Evolutionary conservation across 2,797 vertebrate genomes (phyloP).

Genomic region (Hemitrygon akajei): DNA sequence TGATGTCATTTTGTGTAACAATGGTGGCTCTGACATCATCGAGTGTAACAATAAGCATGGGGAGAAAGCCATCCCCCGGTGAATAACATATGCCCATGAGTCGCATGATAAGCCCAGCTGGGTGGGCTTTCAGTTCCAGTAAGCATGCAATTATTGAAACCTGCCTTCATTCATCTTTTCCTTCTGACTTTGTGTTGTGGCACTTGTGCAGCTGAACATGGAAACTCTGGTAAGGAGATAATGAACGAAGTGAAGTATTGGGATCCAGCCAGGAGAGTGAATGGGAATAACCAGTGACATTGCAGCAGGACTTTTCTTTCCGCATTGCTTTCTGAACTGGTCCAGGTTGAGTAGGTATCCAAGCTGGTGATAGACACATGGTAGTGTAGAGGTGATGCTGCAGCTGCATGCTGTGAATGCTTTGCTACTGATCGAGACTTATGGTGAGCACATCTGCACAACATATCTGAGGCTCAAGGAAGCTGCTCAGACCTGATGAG

Average conservation of each 20-base stretch:
- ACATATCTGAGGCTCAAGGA: too few species aligned
- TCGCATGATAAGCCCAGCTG: neutral
- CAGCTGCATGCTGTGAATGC: too few species aligned
- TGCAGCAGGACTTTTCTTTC: neutral
- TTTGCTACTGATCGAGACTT: too few species aligned
- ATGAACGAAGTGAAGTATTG: neutral
- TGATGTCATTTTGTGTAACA: neutral
- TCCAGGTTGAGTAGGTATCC: neutral
- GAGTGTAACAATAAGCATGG: neutral
- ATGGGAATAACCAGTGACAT: neutral
- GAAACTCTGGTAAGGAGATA: neutral
- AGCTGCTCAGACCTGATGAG: too few species aligned
- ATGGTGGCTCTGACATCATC: conserved; percentile 14
- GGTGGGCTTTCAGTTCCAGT: conserved; percentile 25
- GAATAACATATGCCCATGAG: neutral
- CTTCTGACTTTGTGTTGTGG: neutral
- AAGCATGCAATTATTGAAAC: conserved; percentile 23
- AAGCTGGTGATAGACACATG: neutral
- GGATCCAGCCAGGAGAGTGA: neutral
- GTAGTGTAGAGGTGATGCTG: too few species aligned
- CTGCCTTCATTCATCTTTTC: neutral
- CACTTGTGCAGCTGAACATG: neutral
- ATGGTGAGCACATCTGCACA: too few species aligned
- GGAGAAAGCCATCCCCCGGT: neutral
- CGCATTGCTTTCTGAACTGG: neutral